Evolutionary conservation across 1,140 invertebrate genomes (phyloP), one percentile per base, ranked within the genome.

Genomic region (Ceratina calcarata): DNA sequence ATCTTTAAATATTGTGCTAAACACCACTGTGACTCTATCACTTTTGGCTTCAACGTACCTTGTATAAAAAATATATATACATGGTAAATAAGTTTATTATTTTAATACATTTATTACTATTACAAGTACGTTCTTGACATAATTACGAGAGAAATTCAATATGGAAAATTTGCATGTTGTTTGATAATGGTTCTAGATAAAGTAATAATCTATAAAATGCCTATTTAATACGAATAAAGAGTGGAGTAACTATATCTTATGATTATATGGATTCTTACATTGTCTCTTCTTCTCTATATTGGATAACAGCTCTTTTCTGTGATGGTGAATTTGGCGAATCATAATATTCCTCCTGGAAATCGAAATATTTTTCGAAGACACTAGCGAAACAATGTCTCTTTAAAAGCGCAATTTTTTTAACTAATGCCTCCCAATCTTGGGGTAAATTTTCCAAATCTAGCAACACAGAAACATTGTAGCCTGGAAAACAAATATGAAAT

Each of bases 361-460:
- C 96, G 93, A 99, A 99, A 94, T 99, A 99, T 90, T 99, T 99
- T 93, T 99, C 98, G 94, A 99, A 99, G 53, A 99, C 98, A 58
- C 99, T 99, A 20, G 99, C 99, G 94, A 99, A 99, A 94, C 99
- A 99, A 93, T 99, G 99, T 88, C 99, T 95, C 93, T 99, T 99
- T 58, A 99, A 93, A 32, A 99, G 94, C 32, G 98, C 98, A 83
- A 99, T 97, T 94, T 98, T 98, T 91, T 97, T 97, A 71, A 99
- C 96, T 86, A 97, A 91, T 81, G 95, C 94, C 90, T 98, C 96
- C 96, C 97, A 98, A 93, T 99, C 95, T 53, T 95, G 94, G 13
- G 98, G 98, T 87, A 99, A 95, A 91, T 97, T 97, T 89, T 98
- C 97, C 93, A 99, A 94, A 93, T 99, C 98, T 93, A 98, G 96